Conservation (phyloP, 2,888 invertebrate genomes). For the Drosophila testacea region DNA sequence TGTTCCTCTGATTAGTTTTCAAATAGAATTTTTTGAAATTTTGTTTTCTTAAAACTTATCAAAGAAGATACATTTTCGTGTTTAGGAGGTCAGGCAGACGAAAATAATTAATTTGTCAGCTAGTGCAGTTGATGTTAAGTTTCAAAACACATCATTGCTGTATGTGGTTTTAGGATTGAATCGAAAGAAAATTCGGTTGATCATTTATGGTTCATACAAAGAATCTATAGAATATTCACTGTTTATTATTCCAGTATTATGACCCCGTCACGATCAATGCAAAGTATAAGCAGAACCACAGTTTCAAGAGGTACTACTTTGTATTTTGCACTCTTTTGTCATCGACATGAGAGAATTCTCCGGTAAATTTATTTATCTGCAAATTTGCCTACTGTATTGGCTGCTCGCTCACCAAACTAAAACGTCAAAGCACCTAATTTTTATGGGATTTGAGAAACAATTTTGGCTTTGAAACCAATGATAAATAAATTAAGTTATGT, state of each 20-base stretch:
- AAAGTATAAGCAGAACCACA: slow-evolving; percentile 34
- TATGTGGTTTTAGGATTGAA: background rate
- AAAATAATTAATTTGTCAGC: background rate
- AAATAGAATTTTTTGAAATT: no score
- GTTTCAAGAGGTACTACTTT: slow-evolving; percentile 38
- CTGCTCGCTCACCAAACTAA: slow-evolving; percentile 3
- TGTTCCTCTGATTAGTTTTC: no score
- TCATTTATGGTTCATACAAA: slow-evolving; percentile 28
- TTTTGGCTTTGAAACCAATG: slow-evolving; percentile 35
- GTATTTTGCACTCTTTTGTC: slow-evolving; percentile 41
- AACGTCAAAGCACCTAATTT: slow-evolving; percentile 18
- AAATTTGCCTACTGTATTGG: slow-evolving; percentile 12
- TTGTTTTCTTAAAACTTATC: no score
- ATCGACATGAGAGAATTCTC: slow-evolving; percentile 4
- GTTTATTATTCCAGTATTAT: slow-evolving; percentile 40
- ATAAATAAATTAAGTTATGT: slow-evolving; percentile 48
- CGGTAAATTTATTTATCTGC: slow-evolving; percentile 10
- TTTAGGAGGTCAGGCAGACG: no score
- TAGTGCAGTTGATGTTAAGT: background rate
- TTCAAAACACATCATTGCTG: no score
- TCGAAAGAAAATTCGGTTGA: background rate
- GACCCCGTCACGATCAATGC: slow-evolving; percentile 34
- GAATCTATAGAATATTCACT: slow-evolving; percentile 22
- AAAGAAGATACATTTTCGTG: no score
- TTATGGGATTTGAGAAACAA: slow-evolving; percentile 32